Evolutionary conservation across 2,888 invertebrate genomes (phyloP), one percentile per base, ranked within the genome.

Genomic region (Parochlus steinenii): DNA sequence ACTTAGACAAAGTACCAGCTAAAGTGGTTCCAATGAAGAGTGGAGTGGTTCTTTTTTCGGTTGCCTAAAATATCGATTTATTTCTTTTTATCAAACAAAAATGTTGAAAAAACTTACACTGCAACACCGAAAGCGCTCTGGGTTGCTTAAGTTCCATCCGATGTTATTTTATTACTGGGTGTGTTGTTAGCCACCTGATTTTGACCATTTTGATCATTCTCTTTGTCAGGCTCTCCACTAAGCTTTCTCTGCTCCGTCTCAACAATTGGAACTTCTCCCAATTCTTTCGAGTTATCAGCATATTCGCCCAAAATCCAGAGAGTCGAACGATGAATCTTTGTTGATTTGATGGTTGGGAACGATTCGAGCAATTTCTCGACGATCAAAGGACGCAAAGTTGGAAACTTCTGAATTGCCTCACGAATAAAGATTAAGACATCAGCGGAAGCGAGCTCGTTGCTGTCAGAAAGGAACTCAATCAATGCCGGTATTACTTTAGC

Each of bases 231-330:
- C 31, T 77, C 78, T 5, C 82, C 85, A n/a, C 77, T 65, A 36
- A 77, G 71, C 44, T 78, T 70, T 44, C 71, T 73, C 43, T 73
- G 68, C 51, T 75, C 74, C 2, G 69, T 64, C 45, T 74, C 74
- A 18, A 74, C 62, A 45, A 71, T 56, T 12, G 69, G 66, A 24
- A 69, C 53, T 15, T 80, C 79, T 37, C 85, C 86, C 24, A 92
- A 86, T 43, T 89, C 81, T 14, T 71, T 68, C 17, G 71, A 63
- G 0, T 72, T 69, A 39, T 77, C 77, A 2, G 92, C 86, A 58
- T 92, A 99, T 59, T 98, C 95, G 5, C 97, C 97, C 39, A 95
- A 65, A 50, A 99, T 86, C 98, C 98, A 99, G 37, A 98, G 64
- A 2, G 95, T 89, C 2, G 90, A 82, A 40, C 95, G 75, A 47